Base-by-base conservation (phyloP, 2,888 invertebrate species). In the Agrilus cyanescens region DNA sequence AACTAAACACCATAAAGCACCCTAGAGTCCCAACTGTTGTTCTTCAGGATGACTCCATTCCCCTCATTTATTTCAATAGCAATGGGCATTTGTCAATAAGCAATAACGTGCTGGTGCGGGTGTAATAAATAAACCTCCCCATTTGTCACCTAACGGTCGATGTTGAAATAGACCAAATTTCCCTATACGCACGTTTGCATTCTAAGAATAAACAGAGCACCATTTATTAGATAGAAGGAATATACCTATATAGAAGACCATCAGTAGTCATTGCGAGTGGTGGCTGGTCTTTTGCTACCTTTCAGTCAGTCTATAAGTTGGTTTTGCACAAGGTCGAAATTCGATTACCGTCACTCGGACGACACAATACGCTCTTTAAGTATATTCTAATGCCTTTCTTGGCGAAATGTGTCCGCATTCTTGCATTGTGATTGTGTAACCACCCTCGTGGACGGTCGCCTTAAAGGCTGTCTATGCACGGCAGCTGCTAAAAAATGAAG, bases 401-500 rank as follows among this genome's bases (percentile, higher is more conserved):
- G 53, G 57, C 58, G 58, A 60, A 62, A 63, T 61, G 60, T 56
- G 56, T 57, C 53, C 55, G 55, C 48, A 58, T 61, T 59, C 59
- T 54, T 50, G 53, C 56, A 65, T 67, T 67, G 66, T 67, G 63
- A 61, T 62, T 65, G 66, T 64, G 63, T 63, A 65, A 62, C 66
- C 67, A 67, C 67, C 67, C 66, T 62, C 67, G 58, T 63, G 56
- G 59, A 61, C 59, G 63, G 65, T 65, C 62, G 61, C 25, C 25
- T 25, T 25, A 25, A 25, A 57, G 60, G 60, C 58, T 53, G 48
- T 44, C 46, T 53, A 43, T 46, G 46, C 53, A 54, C 57, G 61
- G 60, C 65, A 66, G 65, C 65, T 65, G 65, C 57, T 61, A 65
- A 67, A 67, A 67, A 66, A 66, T 66, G 60, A 65, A 67, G 65